Conservation (phyloP, 2,888 invertebrate species). For the Boloria euphrosyne region DNA sequence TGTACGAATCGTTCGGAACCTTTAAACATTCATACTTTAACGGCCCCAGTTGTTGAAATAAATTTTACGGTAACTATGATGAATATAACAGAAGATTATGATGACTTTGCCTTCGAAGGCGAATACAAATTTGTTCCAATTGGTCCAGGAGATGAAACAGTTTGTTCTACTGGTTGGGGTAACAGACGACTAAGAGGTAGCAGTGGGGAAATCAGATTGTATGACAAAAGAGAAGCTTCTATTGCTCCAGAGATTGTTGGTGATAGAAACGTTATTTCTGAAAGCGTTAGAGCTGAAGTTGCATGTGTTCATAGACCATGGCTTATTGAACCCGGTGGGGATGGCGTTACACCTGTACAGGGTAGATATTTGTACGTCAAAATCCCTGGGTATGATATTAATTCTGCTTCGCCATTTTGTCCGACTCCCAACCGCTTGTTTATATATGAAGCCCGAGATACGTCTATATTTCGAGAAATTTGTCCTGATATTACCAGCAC, state of each 20-base stretch:
- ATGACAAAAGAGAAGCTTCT: constrained; percentile 81
- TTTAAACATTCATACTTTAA: constrained; percentile 85
- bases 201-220: constrained; percentile 87
- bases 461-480: constrained; percentile 84
- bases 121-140: constrained; percentile 85
- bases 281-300: constrained; percentile 79
- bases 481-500: constrained; percentile 83
- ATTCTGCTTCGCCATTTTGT: constrained; percentile 78
- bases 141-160: constrained; percentile 79
- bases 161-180: constrained; percentile 85
- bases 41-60: constrained; percentile 87
- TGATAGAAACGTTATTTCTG: constrained; percentile 76
- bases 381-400: constrained; percentile 85
- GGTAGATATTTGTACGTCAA: constrained; percentile 88
- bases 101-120: constrained; percentile 90
- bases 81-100: constrained; percentile 91
- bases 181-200: constrained; percentile 85
- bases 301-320: constrained; percentile 89
- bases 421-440: constrained; percentile 87
- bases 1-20: constrained; percentile 87
- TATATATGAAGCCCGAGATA: constrained; percentile 87
- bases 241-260: constrained; percentile 72
- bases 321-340: constrained; percentile 89
- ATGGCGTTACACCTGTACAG: constrained; percentile 81
- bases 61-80: constrained; percentile 89